Conservation (phyloP, 2,888 invertebrate genomes). For the Hydropsyche betteni region DNA sequence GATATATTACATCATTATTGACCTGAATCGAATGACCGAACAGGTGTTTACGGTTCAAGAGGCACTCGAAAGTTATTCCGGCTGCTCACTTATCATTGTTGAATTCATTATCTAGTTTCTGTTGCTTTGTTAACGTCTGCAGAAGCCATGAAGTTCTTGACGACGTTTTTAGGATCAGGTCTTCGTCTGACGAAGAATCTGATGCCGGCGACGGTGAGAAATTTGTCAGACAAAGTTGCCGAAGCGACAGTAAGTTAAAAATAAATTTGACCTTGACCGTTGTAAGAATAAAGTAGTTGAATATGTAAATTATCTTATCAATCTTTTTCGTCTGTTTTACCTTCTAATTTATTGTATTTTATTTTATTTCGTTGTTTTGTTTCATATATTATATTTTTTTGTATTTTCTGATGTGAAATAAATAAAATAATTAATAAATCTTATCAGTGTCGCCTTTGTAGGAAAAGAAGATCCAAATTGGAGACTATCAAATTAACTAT, state of each 20-base stretch:
- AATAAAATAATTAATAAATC: background rate
- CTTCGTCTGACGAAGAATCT: background rate
- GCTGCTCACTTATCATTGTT: background rate
- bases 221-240: background rate
- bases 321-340: no score
- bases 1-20: no score
- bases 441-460: constrained; percentile 54
- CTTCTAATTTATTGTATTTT: no score
- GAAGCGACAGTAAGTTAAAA: constrained; percentile 3
- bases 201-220: background rate
- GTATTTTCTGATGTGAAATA: background rate
- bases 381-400: background rate
- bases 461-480: constrained; percentile 73
- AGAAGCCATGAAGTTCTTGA: constrained; percentile 9
- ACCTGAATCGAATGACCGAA: no score
- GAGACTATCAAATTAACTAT: constrained; percentile 67
- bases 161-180: background rate
- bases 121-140: background rate
- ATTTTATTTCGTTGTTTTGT: background rate
- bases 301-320: no score
- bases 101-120: background rate
- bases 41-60: no score
- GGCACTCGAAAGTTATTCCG: no score
- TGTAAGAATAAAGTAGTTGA: no score
- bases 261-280: no score